Evolutionary conservation across 2,797 vertebrate species (phyloP), one percentile per base, ranked within the genome.

Genomic region (Columba guinea): DNA sequence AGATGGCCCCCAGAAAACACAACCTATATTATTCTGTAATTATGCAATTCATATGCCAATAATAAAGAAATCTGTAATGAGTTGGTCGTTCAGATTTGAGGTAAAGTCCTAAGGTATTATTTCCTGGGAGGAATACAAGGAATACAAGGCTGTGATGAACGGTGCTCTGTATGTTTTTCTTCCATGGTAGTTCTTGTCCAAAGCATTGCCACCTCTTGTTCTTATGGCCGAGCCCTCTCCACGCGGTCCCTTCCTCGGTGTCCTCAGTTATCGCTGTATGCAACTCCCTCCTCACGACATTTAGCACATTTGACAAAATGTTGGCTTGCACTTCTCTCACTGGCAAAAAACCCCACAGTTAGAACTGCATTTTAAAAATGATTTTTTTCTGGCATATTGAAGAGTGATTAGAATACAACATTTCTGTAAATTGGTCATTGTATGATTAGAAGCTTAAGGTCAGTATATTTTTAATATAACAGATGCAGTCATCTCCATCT

Each of bases 261-360:
- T 11, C 62, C 70, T 44, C 67, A 69, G 4, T 55, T 69, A 30
- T 21, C 76, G 68, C 52, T 71, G 5, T 15, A 20, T 13, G 53
- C 2, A 9, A 27, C 59, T 84, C 37, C 30, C 11, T 77, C 71
- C 46, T 64, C 1, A 0, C 30, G 79, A 70, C 64, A 44, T 71
- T 79, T 35, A 84, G 48, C 75, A 83, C 71, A 53, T 87, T 70
- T 90, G 65, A 90, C 46, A 78, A 88, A 84, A 90, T 5, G 11
- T 90, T 90, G 93, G 65, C 84, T 93, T 90, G 77, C 62, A 64
- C 69, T 79, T 93, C 94, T 88, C 65, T 77, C 62, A 86, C 70
- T 71, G 74, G 37, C 53, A 75, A 51, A 56, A 83, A 74, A 12
- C 9, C 44, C 44, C 0, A 9, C 58, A 69, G 28, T 41, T 84